Conservation (phyloP, 2,888 invertebrate species). For the Andrena dorsata region DNA sequence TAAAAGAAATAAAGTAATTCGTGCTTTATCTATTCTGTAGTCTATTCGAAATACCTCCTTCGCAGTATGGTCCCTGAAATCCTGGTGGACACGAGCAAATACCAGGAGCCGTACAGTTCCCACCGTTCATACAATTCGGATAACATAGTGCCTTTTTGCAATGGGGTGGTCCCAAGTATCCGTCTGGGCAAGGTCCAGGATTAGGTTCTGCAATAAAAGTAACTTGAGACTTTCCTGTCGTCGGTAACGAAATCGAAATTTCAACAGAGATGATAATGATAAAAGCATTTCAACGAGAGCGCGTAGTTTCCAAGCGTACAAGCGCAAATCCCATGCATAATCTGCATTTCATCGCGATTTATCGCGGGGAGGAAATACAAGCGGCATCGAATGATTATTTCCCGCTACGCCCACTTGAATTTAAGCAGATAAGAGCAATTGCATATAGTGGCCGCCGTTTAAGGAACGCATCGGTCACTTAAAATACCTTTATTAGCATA, state of each 20-base stretch:
- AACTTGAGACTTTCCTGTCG: not conserved
- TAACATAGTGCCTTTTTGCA: conserved; percentile 96
- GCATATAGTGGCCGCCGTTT: conserved; percentile 30
- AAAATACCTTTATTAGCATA: conserved; percentile 37
- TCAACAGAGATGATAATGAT: conserved; percentile 6
- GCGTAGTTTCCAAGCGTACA: not conserved
- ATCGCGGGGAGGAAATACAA: conserved; percentile 40
- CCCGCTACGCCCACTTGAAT: conserved; percentile 49
- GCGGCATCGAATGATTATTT: conserved; percentile 45
- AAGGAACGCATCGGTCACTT: conserved; percentile 26
- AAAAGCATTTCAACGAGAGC: conserved; percentile 24
- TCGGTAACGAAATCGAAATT: not conserved
- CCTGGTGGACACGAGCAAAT: conserved; percentile 95
- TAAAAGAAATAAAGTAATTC: conserved; percentile 14
- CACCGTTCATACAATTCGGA: conserved; percentile 96
- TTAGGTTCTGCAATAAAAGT: conserved; percentile 89
- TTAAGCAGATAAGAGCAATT: conserved; percentile 51
- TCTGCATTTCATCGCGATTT: conserved; percentile 22
- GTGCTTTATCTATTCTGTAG: conserved; percentile 12
- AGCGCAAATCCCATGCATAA: conserved; percentile 12
- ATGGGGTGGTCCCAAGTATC: conserved; percentile 94
- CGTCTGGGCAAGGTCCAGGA: conserved; percentile 95
- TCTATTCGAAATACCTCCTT: conserved; percentile 89
- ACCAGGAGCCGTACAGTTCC: conserved; percentile 95
- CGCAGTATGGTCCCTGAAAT: conserved; percentile 95